Conservation (phyloP, 2,888 invertebrate species). For the Conomelus anceps region DNA sequence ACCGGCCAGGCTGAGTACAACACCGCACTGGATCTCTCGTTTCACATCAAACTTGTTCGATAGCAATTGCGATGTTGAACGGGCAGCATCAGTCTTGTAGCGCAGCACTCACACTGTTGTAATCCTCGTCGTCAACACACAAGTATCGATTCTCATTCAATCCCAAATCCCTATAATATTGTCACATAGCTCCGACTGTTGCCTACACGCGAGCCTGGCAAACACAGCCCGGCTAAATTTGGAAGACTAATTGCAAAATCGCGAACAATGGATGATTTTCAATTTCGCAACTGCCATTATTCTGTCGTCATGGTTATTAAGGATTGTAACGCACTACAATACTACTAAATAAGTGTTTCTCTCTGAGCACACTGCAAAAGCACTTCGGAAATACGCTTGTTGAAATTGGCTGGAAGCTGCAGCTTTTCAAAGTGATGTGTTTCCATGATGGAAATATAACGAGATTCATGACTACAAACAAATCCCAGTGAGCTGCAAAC, state of each 20-base stretch:
- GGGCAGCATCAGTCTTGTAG: not conserved
- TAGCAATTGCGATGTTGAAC: not conserved
- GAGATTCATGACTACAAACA: not conserved
- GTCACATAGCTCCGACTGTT: not conserved
- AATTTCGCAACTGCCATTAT: not conserved
- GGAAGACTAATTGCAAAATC: not conserved
- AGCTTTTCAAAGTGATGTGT: not conserved
- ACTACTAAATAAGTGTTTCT: not conserved
- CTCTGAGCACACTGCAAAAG: no score
- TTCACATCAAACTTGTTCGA: not conserved
- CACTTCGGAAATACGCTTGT: not conserved
- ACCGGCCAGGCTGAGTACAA: not conserved
- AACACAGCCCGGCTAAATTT: not conserved
- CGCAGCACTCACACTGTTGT: not conserved
- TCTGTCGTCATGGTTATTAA: not conserved
- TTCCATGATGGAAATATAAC: not conserved
- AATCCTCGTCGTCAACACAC: not conserved
- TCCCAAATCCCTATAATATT: not conserved
- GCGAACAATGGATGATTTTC: not conserved
- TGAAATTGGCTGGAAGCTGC: not conserved
- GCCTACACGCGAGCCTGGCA: not conserved
- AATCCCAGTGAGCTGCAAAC: not conserved
- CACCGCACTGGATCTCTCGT: not conserved
- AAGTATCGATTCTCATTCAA: not conserved
- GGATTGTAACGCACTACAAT: not conserved